Conservation (phyloP, 2,888 invertebrate genomes). For the Camponotus fellah region DNA sequence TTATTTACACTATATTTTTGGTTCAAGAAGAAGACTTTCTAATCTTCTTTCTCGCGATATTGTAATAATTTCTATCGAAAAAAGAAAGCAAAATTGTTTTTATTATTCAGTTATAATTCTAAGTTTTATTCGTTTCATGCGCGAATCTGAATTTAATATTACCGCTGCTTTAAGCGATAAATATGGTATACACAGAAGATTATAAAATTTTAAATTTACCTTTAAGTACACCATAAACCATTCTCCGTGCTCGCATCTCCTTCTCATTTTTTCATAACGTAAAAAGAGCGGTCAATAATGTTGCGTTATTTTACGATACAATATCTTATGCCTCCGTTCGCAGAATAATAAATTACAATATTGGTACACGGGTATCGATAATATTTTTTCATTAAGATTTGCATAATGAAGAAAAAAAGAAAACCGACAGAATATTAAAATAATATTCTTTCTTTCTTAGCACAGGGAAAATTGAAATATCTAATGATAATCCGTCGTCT, state of each 20-base stretch:
- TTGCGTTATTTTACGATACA: background rate
- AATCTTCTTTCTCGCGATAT: background rate
- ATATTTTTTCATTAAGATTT: slow-evolving; percentile 4
- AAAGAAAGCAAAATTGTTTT: background rate
- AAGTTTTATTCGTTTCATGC: slow-evolving; percentile 21
- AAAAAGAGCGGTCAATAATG: slow-evolving; percentile 19
- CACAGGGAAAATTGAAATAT: background rate
- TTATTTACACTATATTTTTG: slow-evolving; percentile 15
- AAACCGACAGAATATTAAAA: slow-evolving; percentile 2
- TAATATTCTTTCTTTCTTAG: background rate
- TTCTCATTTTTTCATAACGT: slow-evolving; percentile 13
- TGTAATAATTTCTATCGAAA: background rate
- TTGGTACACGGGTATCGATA: background rate
- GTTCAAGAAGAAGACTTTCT: background rate
- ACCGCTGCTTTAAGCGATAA: slow-evolving; percentile 26
- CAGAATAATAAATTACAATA: slow-evolving; percentile 6
- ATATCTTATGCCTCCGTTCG: background rate
- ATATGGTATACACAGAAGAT: slow-evolving; percentile 17
- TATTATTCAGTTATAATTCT: slow-evolving; percentile 2
- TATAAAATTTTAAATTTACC: slow-evolving; percentile 30
- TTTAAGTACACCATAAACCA: slow-evolving; percentile 6
- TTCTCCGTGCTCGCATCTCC: slow-evolving; percentile 21
- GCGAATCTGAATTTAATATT: slow-evolving; percentile 38
- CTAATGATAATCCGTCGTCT: background rate
- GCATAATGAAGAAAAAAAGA: background rate